Evolutionary conservation across 92 coral and sea anemone species (phyloP).

Genomic region (Porites evermanni): DNA sequence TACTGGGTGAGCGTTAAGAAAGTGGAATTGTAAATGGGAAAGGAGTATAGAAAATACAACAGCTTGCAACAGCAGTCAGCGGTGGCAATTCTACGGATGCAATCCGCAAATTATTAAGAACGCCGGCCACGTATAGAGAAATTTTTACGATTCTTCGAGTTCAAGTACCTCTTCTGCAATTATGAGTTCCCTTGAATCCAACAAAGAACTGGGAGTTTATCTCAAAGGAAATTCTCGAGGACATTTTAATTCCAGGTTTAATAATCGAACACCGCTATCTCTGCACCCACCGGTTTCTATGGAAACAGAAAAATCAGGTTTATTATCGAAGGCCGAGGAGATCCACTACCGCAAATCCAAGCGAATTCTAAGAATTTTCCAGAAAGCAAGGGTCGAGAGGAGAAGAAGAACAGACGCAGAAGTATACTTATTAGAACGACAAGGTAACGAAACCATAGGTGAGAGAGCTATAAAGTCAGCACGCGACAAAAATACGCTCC

Average conservation of each 20-base stretch:
- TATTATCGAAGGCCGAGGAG: neutral
- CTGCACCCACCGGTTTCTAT: slow-evolving; percentile 24
- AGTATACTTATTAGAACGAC: neutral
- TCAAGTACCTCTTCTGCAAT: neutral
- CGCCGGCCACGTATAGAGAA: neutral
- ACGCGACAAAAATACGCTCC: slow-evolving; percentile 25
- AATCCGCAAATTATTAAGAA: neutral
- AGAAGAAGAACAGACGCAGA: neutral
- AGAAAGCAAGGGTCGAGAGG: neutral
- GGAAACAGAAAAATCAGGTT: slow-evolving; percentile 34
- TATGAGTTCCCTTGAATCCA: neutral
- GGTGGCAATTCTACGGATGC: neutral
- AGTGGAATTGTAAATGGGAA: neutral
- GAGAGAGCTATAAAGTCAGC: slow-evolving; percentile 30
- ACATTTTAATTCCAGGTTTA: slow-evolving; percentile 38
- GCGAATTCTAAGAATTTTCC: slow-evolving; percentile 6
- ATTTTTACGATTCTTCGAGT: neutral
- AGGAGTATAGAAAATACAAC: neutral
- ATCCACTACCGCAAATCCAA: neutral
- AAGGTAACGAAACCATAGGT: slow-evolving; percentile 24
- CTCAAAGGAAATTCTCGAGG: neutral
- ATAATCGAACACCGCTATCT: slow-evolving; percentile 27
- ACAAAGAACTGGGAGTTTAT: neutral
- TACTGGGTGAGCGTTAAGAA: neutral
- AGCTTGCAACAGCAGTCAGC: neutral